phyloP scores from a whole-genome alignment of 1,140 invertebrate species.

The Brachionus angularis region DNA sequence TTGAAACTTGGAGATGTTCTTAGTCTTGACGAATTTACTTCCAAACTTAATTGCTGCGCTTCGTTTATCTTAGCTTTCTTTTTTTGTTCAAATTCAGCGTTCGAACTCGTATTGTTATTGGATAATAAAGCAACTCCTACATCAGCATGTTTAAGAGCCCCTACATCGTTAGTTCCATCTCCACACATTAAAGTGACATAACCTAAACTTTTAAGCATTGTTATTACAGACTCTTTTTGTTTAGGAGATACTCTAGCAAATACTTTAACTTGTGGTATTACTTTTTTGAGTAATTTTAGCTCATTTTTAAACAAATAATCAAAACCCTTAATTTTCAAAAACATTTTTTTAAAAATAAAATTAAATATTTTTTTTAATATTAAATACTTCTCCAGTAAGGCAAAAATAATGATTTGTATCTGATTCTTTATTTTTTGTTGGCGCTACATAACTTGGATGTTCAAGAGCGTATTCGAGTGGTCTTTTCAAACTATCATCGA shows the following conservation, averaged over 20 bases:
- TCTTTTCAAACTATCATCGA: neutral
- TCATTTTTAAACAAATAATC: conserved; percentile 45
- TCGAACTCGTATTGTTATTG: conserved; percentile 70
- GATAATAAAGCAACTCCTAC: conserved; percentile 87
- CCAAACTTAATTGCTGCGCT: conserved; percentile 8
- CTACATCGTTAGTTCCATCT: conserved; percentile 99
- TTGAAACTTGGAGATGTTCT: neutral
- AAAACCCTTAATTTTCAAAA: neutral
- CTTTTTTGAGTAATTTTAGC: conserved; percentile 63
- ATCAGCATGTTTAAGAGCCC: conserved; percentile 97
- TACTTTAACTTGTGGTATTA: conserved; percentile 79
- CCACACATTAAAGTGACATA: conserved; percentile 95
- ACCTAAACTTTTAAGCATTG: conserved; percentile 76
- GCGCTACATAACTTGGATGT: neutral
- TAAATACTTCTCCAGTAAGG: conserved; percentile 83
- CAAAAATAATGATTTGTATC: conserved; percentile 68
- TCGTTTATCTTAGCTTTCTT: conserved; percentile 68
- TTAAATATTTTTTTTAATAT: conserved; percentile 43
- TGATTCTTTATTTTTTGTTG: conserved; percentile 1
- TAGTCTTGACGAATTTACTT: neutral
- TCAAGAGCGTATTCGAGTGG: neutral
- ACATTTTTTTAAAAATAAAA: neutral
- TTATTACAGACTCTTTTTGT: conserved; percentile 71
- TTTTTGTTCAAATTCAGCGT: conserved; percentile 57
- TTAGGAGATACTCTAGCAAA: conserved; percentile 91